Conservation (phyloP, 2,797 vertebrate species). For the Naso thynnoides region DNA sequence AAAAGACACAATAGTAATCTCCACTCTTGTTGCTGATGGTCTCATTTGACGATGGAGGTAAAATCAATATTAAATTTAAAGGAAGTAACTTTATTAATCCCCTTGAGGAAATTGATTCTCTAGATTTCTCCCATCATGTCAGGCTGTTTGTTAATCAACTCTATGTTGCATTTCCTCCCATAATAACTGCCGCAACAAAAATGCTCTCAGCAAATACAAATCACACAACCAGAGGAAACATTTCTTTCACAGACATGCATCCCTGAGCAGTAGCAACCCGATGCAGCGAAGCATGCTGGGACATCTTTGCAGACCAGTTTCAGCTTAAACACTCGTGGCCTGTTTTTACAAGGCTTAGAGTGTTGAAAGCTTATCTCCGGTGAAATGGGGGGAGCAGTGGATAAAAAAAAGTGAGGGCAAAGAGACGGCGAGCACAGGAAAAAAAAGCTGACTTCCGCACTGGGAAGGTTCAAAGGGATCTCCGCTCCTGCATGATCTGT, state of each 20-base stretch:
- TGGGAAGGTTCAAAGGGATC: constrained; percentile 67
- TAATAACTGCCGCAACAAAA: background rate
- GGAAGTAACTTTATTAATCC: too few species aligned
- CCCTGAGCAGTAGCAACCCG: constrained; percentile 8
- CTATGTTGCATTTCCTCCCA: background rate
- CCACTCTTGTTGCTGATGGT: too few species aligned
- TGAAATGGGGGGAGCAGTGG: constrained; percentile 27
- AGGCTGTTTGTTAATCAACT: background rate
- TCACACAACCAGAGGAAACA: constrained; percentile 1
- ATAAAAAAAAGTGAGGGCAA: constrained; percentile 35
- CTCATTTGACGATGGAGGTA: too few species aligned
- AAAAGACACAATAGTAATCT: too few species aligned
- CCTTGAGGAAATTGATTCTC: too few species aligned
- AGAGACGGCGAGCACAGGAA: constrained; percentile 40
- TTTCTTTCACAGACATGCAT: background rate
- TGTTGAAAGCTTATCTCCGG: constrained; percentile 73
- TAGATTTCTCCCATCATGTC: too few species aligned
- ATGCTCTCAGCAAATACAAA: background rate
- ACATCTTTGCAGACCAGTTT: constrained; percentile 75
- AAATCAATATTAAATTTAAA: too few species aligned
- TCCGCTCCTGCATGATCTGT: constrained; percentile 68
- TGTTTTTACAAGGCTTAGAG: constrained; percentile 71
- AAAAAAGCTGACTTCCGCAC: constrained; percentile 64
- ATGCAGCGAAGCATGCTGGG: constrained; percentile 59
- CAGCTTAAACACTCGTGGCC: constrained; percentile 64